A percentile compares a stretch with the other conserved stretches of the same genome.
These are phyloP conservation scores for Dromococcyx pavoninus DNA, from an alignment of 2,797 vertebrate species.

Conservation along the genomic window DNA sequence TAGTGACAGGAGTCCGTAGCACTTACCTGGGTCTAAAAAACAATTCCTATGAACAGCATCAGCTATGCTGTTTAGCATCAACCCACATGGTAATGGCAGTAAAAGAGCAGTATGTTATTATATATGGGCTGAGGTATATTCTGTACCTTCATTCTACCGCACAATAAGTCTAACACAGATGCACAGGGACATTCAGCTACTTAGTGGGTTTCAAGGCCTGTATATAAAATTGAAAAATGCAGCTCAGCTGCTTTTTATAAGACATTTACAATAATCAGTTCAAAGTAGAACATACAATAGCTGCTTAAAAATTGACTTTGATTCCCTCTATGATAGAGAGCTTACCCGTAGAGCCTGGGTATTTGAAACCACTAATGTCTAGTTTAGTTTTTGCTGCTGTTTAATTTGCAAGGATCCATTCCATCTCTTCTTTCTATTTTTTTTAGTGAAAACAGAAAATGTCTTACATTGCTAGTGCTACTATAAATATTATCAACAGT, in stretches of 20 bases:
- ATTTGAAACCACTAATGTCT: slow-evolving; percentile 54
- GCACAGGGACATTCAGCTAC: neutral
- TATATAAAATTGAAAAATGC: slow-evolving; percentile 50
- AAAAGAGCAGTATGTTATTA: neutral
- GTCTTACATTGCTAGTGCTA: slow-evolving; percentile 8
- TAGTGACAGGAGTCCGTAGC: neutral
- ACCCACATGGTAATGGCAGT: neutral
- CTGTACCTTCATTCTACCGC: neutral
- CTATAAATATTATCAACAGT: neutral
- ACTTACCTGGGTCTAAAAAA: neutral
- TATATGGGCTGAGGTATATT: neutral
- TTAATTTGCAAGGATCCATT: slow-evolving; percentile 55
- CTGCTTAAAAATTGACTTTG: slow-evolving; percentile 30
- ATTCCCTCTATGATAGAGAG: slow-evolving; percentile 42
- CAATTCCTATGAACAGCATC: neutral
- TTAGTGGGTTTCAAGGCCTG: slow-evolving; percentile 56
- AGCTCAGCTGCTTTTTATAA: slow-evolving; percentile 64
- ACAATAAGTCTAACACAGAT: neutral
- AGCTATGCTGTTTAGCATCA: neutral
- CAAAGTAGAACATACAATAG: slow-evolving; percentile 57
- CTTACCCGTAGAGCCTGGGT: neutral
- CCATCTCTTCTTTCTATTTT: neutral
- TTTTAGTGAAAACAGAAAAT: slow-evolving; percentile 54
- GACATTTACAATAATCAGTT: slow-evolving; percentile 49
- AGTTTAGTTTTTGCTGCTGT: slow-evolving; percentile 21